Evolutionary conservation across 2,888 invertebrate species (phyloP), one percentile per base, ranked within the genome.

Genomic region (Idaea aversata): DNA sequence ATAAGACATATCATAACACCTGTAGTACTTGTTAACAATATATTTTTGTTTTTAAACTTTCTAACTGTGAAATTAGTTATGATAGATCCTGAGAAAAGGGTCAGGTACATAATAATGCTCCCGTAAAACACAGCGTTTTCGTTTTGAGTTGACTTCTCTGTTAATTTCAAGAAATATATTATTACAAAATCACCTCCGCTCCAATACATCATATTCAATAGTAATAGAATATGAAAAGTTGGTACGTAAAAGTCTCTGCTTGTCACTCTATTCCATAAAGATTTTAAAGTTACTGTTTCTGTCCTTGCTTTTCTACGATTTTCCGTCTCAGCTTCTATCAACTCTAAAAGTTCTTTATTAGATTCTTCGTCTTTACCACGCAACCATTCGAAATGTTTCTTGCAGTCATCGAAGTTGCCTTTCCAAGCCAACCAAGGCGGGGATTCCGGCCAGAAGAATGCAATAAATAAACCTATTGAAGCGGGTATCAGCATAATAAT

Each of bases 341-440:
- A 35, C 13, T 61, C 63, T 3, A 34, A 10, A 5, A 70, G 47
- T 63, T 70, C 70, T 58, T 60, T 66, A 10, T 61, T 38, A 4
- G 67, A 57, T 35, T 63, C 60, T 13, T 58, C 59, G 38, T 36
- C 58, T 15, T 61, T 58, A 25, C 70, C 70, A 25, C 70, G 64
- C 16, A 70, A 35, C 70, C 67, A 67, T 57, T 34, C 34, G 5
- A 70, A 70, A 7, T 63, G 57, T n/a, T 34, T 57, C 36, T 64
- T 64, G 60, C 67, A 67, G 59, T 61, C 59, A 15, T 66, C 65
- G 15, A 63, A 65, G 34, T 66, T 60, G 4, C 62, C 66, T 62
- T 63, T 70, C 38, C 61, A 70, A 36, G 70, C 70, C 15, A 70
- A 58, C 70, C 67, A 70, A 7, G 60, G 58, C 7, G 70, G 70